Evolutionary conservation across 2,797 vertebrate species (phyloP), one percentile per base, ranked within the genome.

Genomic region (Sebastes kiyomatsui): DNA sequence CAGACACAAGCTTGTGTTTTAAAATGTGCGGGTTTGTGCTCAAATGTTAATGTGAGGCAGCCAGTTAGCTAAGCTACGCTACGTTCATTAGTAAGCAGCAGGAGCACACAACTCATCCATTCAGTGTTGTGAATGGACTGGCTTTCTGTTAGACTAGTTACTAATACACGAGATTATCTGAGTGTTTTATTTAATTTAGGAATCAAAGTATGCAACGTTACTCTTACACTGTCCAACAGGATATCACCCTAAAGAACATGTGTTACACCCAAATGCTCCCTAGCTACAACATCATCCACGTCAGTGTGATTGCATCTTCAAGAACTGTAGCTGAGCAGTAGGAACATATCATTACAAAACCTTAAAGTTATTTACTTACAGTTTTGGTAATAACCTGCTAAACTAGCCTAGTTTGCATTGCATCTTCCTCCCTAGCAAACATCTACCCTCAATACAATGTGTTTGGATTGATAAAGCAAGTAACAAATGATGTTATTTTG

Each of bases 71-170:
- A 58, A 28, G 70, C 73, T 33, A 56, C 7, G 75, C 79, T 81
- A 76, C 28, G 20, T 35, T 49, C 60, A 66, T 86, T 77, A 52
- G 71, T 67, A 66, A 55, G 46, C 67, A 68, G 61, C 23, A 59
- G 25, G 35, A 12, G 35, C 35, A 38, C 46, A 82, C 3, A 74
- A 68, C 74, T 68, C 16, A 38, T 42, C 13, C 25, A 11, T 28
- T 59, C 16, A 56, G 7, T 88, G 28, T 79, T 87, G 86, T 84
- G 81, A 84, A 81, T 81, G 80, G 12, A 64, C 32, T 22, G 58
- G 9, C 28, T 69, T 27, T 58, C 27, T 52, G 22, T 65, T 60
- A 27, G 68, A 22, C 4, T 23, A 8, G 7, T 52, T 81, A 25
- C 28, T n/a, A 28, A 35, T 4, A 58, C 4, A 12, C 14, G 54